phyloP scores from a whole-genome alignment of 2,888 invertebrate genomes.

The Clunio marinus region DNA sequence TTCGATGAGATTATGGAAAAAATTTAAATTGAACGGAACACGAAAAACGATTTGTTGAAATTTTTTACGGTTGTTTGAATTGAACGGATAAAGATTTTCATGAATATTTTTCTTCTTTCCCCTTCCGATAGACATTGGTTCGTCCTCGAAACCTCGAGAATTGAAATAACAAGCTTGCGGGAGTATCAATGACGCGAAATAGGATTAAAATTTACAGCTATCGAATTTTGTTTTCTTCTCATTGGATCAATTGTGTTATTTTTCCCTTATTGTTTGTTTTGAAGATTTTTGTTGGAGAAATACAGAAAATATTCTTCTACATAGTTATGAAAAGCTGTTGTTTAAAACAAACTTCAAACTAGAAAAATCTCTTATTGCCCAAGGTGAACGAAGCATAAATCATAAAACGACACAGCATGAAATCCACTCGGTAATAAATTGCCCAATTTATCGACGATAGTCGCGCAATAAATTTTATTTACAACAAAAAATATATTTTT shows the following conservation, averaged over 20 bases:
- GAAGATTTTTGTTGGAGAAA: too few relatives aligned
- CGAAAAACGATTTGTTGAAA: constrained; percentile 39
- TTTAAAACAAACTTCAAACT: too few relatives aligned
- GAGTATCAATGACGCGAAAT: constrained; percentile 37
- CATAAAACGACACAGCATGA: constrained; percentile 11
- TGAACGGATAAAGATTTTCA: neutral
- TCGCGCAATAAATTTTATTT: constrained; percentile 28
- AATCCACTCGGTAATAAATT: constrained; percentile 33
- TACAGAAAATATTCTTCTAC: too few relatives aligned
- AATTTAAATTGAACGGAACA: constrained; percentile 34
- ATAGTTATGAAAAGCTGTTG: too few relatives aligned
- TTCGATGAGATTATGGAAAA: constrained; percentile 18
- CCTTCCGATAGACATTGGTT: neutral
- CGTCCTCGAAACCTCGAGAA: neutral
- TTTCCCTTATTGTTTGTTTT: too few relatives aligned
- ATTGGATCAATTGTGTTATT: too few relatives aligned
- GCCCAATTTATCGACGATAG: constrained; percentile 26
- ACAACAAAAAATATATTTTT: neutral
- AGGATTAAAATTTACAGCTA: too few relatives aligned
- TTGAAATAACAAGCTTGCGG: constrained; percentile 8
- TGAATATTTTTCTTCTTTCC: constrained; percentile 4
- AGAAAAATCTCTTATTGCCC: too few relatives aligned
- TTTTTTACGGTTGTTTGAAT: constrained; percentile 31
- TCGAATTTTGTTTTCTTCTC: too few relatives aligned
- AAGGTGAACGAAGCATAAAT: constrained; percentile 4